These are phyloP conservation scores for Pampusana beccarii DNA, from an alignment of 2,113 vertebrate species.

Conservation along the genomic window DNA sequence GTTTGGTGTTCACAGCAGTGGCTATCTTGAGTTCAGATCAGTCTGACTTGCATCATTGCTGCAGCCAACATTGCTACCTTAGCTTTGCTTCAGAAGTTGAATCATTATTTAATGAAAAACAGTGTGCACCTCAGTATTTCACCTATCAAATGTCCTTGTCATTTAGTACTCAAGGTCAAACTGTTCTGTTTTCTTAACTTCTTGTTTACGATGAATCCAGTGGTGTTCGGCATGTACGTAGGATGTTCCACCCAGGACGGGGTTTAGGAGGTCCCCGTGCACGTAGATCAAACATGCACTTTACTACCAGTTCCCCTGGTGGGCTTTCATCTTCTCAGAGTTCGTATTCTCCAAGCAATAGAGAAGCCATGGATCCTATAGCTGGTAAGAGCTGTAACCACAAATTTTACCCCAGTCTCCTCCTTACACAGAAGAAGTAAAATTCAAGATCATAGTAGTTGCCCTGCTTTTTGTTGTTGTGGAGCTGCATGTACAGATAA, in stretches of 20 bases:
- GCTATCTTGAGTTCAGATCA: background rate
- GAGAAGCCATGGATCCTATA: conserved; percentile 99
- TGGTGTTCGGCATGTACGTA: conserved; percentile 96
- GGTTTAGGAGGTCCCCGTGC: conserved; percentile 95
- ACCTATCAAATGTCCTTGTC: background rate
- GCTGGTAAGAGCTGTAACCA: conserved; percentile 83
- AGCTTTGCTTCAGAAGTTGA: background rate
- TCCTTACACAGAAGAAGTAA: background rate
- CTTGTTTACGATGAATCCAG: conserved; percentile 91
- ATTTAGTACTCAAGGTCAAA: background rate
- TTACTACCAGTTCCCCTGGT: conserved; percentile 95
- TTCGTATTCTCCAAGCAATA: conserved; percentile 98
- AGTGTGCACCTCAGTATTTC: background rate
- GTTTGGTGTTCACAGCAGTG: background rate
- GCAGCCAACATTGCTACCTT: no score
- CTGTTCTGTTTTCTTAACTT: conserved; percentile 81
- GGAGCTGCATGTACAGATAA: accelerated
- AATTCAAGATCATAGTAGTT: background rate
- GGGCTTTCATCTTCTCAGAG: conserved; percentile 98
- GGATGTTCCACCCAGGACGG: conserved; percentile 98
- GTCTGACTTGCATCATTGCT: background rate
- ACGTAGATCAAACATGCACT: conserved; percentile 99
- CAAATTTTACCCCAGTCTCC: background rate
- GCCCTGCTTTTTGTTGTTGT: background rate
- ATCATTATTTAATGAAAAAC: background rate